phyloP scores from a whole-genome alignment of 1,140 invertebrate species.

The Caenorhabditis latens region DNA sequence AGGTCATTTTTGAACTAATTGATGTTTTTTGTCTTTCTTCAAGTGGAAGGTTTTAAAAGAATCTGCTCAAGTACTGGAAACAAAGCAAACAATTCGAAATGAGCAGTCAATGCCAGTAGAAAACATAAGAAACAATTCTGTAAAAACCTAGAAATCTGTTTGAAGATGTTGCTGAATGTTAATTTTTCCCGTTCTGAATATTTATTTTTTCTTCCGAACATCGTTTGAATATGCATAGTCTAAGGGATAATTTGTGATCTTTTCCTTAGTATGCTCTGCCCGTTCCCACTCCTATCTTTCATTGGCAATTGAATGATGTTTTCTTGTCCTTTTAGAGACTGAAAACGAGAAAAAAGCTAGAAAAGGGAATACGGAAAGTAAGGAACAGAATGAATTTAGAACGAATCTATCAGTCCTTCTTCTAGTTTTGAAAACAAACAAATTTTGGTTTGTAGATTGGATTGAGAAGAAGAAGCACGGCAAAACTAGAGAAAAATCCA shows the following conservation, averaged over 20 bases:
- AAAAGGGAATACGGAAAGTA: background rate
- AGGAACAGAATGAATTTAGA: background rate
- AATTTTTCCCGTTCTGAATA: slow-evolving; percentile 19
- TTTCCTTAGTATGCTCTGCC: background rate
- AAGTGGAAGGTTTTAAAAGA: background rate
- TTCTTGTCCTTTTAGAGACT: background rate
- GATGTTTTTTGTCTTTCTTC: background rate
- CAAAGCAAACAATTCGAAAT: background rate
- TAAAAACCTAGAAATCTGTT: background rate
- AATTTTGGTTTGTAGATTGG: background rate
- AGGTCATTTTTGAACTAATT: slow-evolving; percentile 21
- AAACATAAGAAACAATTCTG: background rate
- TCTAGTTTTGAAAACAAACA: too few relatives aligned
- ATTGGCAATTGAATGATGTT: slow-evolving; percentile 11
- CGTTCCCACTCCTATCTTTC: background rate
- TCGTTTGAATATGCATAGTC: too few relatives aligned
- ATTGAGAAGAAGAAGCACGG: background rate
- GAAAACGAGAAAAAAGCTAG: background rate
- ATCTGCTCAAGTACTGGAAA: background rate
- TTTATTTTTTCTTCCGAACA: background rate
- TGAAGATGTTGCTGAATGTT: background rate
- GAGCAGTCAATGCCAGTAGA: background rate
- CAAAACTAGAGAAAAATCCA: slow-evolving; percentile 1
- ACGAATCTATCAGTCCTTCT: background rate
- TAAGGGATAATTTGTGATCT: slow-evolving; percentile 1